A percentile compares a stretch with the other conserved stretches of the same genome.
These are phyloP conservation scores for Crepidodera aurea DNA, from an alignment of 2,888 invertebrate species.

Conservation along the genomic window DNA sequence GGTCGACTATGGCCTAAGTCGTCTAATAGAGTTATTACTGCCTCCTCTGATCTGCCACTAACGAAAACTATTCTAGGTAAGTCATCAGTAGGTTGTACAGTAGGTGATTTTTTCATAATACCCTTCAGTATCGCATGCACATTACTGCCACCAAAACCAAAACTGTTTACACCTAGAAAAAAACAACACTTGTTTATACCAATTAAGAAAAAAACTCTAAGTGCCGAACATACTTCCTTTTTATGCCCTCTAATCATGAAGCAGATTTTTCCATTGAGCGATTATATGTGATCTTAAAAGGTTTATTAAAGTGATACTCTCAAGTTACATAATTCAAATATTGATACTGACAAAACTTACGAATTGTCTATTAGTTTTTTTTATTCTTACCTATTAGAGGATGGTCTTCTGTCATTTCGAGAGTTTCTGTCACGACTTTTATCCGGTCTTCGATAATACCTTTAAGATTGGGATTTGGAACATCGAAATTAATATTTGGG, in stretches of 20 bases:
- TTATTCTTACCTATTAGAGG: conserved; percentile 74
- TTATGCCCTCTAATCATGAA: too few species aligned
- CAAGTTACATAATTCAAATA: too few species aligned
- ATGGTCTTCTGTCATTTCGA: conserved; percentile 68
- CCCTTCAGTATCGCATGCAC: conserved; percentile 75
- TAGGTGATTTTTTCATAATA: conserved; percentile 67
- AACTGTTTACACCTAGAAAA: conserved; percentile 79
- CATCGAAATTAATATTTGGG: conserved; percentile 81
- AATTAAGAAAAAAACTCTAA: too few species aligned
- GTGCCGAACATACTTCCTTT: too few species aligned
- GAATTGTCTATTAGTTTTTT: too few species aligned
- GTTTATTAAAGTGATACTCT: too few species aligned
- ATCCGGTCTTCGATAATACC: conserved; percentile 70
- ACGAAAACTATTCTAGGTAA: conserved; percentile 76
- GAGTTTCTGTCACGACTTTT: conserved; percentile 76
- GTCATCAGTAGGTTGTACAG: conserved; percentile 69
- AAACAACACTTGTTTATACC: too few species aligned
- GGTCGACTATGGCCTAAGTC: conserved; percentile 66
- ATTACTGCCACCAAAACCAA: conserved; percentile 93
- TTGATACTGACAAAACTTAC: too few species aligned
- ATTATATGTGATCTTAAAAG: too few species aligned
- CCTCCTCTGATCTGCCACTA: conserved; percentile 76
- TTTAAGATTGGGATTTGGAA: conserved; percentile 62
- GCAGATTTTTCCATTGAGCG: too few species aligned
- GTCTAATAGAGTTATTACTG: conserved; percentile 71